A percentile compares a stretch with the other conserved stretches of the same genome.
These are phyloP conservation scores for Capromys pilorides DNA, from an alignment of 2,797 vertebrate genomes.

Conservation along the genomic window DNA sequence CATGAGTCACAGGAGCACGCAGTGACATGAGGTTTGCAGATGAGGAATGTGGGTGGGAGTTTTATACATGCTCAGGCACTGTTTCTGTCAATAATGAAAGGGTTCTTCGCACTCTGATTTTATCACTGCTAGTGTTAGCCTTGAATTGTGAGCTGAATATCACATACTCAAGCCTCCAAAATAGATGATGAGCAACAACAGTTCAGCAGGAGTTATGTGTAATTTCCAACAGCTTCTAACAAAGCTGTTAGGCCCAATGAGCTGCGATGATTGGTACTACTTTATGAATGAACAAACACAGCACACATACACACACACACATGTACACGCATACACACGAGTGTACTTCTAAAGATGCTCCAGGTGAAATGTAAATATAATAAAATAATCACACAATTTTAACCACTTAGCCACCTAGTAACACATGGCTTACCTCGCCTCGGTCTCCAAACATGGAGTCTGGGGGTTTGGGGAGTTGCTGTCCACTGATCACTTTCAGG, in stretches of 20 bases:
- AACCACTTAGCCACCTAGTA: not conserved
- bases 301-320: not conserved
- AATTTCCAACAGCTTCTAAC: not conserved
- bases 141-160: not conserved
- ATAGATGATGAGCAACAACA: not conserved
- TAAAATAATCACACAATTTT: not conserved
- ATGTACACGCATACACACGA: not conserved
- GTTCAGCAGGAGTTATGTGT: not conserved
- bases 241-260: not conserved
- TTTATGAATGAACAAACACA: not conserved
- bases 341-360: not conserved
- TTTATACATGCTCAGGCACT: not conserved
- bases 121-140: not conserved
- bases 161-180: not conserved
- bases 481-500: slow-evolving; percentile 98
- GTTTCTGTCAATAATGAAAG: not conserved
- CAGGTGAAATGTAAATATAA: not conserved
- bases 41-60: not conserved
- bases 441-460: slow-evolving; percentile 98
- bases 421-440: slow-evolving; percentile 91
- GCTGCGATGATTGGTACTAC: not conserved
- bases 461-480: slow-evolving; percentile 98
- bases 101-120: not conserved
- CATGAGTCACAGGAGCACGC: not conserved
- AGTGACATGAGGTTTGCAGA: not conserved